phyloP scores from a whole-genome alignment of 2,797 vertebrate genomes.

The Presbytis comata region DNA sequence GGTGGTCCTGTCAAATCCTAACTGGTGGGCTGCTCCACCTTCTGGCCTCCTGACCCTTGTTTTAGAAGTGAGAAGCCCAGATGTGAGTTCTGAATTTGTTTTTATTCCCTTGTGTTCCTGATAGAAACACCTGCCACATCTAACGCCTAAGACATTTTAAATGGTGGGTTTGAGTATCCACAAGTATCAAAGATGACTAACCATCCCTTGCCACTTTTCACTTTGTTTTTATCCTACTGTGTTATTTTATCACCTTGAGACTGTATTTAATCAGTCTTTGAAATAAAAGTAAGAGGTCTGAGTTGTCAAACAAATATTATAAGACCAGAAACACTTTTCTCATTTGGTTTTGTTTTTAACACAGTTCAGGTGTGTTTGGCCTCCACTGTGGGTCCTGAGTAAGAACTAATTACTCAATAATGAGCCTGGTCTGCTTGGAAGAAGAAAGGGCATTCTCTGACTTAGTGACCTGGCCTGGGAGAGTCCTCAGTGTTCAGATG shows the following conservation, averaged over 20 bases:
- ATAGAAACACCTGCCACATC: not conserved
- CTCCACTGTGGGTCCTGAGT: not conserved
- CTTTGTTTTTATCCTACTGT: not conserved
- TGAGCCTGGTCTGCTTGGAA: not conserved
- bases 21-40: not conserved
- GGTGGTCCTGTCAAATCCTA: not conserved
- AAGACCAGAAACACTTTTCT: not conserved
- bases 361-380: not conserved
- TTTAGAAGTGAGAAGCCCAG: not conserved
- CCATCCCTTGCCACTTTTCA: not conserved
- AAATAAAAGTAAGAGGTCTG: not conserved
- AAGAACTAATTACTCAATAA: not conserved
- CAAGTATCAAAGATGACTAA: not conserved
- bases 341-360: not conserved
- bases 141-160: not conserved
- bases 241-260: not conserved
- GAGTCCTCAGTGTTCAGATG: accelerated
- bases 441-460: not conserved
- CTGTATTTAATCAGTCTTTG: not conserved
- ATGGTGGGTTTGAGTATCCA: too few species aligned
- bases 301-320: not conserved
- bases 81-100: not conserved
- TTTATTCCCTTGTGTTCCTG: not conserved
- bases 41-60: not conserved
- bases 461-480: not conserved